These are phyloP conservation scores for Cariama cristata DNA, from an alignment of 2,113 vertebrate genomes.

Conservation along the genomic window DNA sequence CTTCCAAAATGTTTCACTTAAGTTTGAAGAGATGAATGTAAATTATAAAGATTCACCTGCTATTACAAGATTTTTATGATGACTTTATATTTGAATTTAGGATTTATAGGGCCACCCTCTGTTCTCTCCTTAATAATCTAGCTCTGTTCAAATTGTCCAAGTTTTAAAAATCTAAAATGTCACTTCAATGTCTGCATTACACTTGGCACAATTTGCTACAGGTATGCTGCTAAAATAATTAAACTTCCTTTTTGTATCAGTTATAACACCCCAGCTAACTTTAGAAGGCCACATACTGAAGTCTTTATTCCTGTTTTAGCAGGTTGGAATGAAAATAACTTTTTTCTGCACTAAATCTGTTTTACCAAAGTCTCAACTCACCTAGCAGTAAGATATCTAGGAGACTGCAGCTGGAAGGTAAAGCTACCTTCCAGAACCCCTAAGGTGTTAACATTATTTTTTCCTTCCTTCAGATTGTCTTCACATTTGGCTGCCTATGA, in stretches of 20 bases:
- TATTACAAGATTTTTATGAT: background rate
- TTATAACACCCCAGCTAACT: background rate
- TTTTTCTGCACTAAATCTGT: background rate
- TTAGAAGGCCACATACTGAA: background rate
- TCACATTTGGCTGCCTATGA: background rate
- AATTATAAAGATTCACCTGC: background rate
- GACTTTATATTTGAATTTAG: background rate
- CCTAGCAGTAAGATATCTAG: background rate
- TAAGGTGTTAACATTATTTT: background rate
- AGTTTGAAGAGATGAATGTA: background rate
- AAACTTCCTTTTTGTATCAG: background rate
- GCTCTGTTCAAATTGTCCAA: background rate
- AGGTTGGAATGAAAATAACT: background rate
- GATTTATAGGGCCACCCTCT: background rate
- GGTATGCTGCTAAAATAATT: background rate
- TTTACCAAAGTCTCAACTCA: background rate
- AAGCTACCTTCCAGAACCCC: background rate
- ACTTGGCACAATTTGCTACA: background rate
- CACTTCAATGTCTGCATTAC: background rate
- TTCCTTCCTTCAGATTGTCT: background rate
- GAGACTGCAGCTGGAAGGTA: background rate
- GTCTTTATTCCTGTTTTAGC: background rate
- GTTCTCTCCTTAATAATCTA: background rate
- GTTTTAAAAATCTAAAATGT: background rate
- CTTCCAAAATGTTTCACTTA: background rate